Percentiles rank a stretch among this genome's conserved stretches.
Conservation (phyloP, 2,888 invertebrate genomes). For the Globia sparganii region DNA sequence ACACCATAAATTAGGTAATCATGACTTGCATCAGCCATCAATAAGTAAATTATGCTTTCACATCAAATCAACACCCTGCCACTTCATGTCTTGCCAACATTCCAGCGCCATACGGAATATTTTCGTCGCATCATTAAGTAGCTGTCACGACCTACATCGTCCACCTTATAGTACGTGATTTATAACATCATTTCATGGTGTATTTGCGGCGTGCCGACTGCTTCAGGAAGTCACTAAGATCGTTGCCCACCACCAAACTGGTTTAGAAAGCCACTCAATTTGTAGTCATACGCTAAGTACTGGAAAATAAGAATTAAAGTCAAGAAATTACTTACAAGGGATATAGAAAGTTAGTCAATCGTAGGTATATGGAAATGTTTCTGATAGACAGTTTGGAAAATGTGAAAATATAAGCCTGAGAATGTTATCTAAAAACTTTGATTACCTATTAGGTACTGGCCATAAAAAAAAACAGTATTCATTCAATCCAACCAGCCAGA, state of each 20-base stretch:
- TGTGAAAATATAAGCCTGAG: background rate
- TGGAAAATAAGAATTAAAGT: conserved; percentile 38
- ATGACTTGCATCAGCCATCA: background rate
- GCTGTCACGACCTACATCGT: conserved; percentile 45
- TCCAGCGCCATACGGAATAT: conserved; percentile 31
- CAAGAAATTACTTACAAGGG: conserved; percentile 12
- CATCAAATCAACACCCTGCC: background rate
- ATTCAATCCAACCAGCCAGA: background rate
- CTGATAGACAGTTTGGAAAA: background rate
- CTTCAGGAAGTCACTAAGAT: conserved; percentile 59
- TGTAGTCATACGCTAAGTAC: conserved; percentile 35
- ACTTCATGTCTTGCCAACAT: conserved; percentile 21
- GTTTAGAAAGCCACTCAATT: conserved; percentile 62
- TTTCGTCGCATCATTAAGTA: conserved; percentile 34
- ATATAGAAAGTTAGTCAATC: background rate
- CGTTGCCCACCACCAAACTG: conserved; percentile 48
- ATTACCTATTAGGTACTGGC: background rate
- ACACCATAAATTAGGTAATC: background rate
- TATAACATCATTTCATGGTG: conserved; percentile 62
- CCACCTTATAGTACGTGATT: conserved; percentile 53
- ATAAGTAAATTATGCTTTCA: conserved; percentile 1
- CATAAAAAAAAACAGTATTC: background rate
- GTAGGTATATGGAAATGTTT: background rate
- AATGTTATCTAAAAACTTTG: background rate
- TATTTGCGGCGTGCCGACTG: conserved; percentile 50